phyloP scores from a whole-genome alignment of 2,797 vertebrate species.

The Mormyrus proboscirostris region DNA sequence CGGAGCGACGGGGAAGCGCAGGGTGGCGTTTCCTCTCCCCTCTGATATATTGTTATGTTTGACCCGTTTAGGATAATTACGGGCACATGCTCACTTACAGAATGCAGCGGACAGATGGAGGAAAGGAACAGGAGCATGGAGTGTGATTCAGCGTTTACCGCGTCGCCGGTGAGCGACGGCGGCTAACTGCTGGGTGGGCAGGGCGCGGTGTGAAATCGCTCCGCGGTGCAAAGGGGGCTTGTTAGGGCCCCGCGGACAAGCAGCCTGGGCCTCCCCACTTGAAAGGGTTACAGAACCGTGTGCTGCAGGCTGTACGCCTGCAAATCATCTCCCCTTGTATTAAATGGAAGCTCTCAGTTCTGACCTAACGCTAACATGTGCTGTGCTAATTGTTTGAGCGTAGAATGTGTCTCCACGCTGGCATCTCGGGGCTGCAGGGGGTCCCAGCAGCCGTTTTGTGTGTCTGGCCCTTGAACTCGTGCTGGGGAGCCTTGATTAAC shows the following conservation, averaged over 20 bases:
- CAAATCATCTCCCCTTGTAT: slow-evolving; percentile 76
- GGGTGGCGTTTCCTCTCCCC: neutral
- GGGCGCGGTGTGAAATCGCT: neutral
- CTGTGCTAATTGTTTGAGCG: slow-evolving; percentile 50
- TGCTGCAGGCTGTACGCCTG: slow-evolving; percentile 76
- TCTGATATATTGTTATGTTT: neutral
- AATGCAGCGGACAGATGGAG: neutral
- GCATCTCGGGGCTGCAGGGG: slow-evolving; percentile 18
- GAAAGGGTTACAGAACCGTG: slow-evolving; percentile 66
- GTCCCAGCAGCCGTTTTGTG: neutral
- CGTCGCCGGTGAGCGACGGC: neutral
- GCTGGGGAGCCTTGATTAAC: neutral
- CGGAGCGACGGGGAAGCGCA: neutral
- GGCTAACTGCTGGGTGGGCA: neutral
- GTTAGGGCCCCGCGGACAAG: slow-evolving; percentile 66
- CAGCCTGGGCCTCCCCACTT: slow-evolving; percentile 66
- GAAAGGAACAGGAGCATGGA: neutral
- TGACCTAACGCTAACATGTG: slow-evolving; percentile 74
- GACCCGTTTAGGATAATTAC: neutral
- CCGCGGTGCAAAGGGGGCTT: slow-evolving; percentile 70
- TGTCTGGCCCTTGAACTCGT: neutral
- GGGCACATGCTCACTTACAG: neutral
- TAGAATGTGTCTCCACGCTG: slow-evolving; percentile 33
- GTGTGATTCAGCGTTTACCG: neutral
- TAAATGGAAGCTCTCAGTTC: slow-evolving; percentile 82